Evolutionary conservation across 35 echinoderm and acorn worm species (phyloP).

Genomic region (Heliocidaris tuberculata): DNA sequence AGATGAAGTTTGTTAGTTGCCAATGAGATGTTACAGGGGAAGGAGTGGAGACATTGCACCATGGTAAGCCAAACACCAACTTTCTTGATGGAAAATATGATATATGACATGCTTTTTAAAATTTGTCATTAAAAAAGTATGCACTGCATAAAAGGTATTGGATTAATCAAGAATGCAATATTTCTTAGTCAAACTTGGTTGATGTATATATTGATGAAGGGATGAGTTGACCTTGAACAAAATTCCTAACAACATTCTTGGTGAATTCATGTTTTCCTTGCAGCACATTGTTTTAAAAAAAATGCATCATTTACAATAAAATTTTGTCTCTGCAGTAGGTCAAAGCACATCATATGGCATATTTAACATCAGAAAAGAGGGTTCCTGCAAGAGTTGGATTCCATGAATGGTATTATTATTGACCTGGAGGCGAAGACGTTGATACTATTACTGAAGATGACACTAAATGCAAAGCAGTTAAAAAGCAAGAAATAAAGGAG

Average conservation of each 20-base stretch:
- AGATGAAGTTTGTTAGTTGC: too few relatives aligned
- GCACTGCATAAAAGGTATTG: not conserved
- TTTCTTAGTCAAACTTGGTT: too few relatives aligned
- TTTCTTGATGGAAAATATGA: too few relatives aligned
- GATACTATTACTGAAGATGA: not conserved
- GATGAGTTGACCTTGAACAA: not conserved
- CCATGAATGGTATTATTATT: not conserved
- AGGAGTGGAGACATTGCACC: too few relatives aligned
- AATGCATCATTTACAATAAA: not conserved
- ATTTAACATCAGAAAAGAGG: not conserved
- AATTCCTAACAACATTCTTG: not conserved
- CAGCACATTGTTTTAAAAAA: not conserved
- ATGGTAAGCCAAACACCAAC: too few relatives aligned
- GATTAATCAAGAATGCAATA: too few relatives aligned
- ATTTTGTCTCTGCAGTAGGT: not conserved
- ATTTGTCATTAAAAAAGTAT: too few relatives aligned
- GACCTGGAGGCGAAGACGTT: conserved; percentile 14
- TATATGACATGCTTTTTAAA: too few relatives aligned
- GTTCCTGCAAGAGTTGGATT: not conserved
- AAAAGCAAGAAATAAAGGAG: not conserved
- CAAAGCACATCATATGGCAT: not conserved
- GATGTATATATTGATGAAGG: not conserved
- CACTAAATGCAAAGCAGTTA: conserved; percentile 17
- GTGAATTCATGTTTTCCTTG: not conserved
- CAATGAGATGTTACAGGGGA: too few relatives aligned